These are phyloP conservation scores for Artibeus lituratus DNA, from an alignment of 2,797 vertebrate species.

Conservation along the genomic window DNA sequence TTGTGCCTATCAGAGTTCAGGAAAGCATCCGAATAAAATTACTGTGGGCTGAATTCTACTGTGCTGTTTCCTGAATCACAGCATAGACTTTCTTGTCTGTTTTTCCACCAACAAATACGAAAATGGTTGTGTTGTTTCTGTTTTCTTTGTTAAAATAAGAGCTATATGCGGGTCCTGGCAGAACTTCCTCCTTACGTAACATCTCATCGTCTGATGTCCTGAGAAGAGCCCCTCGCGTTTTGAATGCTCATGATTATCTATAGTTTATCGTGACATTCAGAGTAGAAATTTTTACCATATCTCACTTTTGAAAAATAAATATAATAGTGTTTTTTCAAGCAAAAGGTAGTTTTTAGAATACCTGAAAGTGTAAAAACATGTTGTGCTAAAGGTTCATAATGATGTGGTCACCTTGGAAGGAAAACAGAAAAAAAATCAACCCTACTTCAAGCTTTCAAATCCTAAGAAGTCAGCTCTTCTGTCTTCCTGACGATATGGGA, in stretches of 20 bases:
- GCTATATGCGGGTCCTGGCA: background rate
- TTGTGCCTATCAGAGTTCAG: background rate
- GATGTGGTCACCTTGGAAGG: slow-evolving; percentile 51
- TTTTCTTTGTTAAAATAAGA: slow-evolving; percentile 56
- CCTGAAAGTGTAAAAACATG: background rate
- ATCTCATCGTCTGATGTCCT: slow-evolving; percentile 46
- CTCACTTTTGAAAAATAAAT: slow-evolving; percentile 74
- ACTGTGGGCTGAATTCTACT: background rate
- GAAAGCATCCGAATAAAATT: background rate
- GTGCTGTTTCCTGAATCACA: background rate
- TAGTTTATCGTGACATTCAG: slow-evolving; percentile 56
- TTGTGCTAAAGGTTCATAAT: slow-evolving; percentile 58
- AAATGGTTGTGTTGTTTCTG: slow-evolving; percentile 65
- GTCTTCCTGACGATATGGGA: slow-evolving; percentile 61
- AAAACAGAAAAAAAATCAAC: slow-evolving; percentile 56
- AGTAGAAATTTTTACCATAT: slow-evolving; percentile 48
- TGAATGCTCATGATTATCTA: slow-evolving; percentile 59
- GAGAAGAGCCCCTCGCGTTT: slow-evolving; percentile 28
- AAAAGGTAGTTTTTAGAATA: slow-evolving; percentile 55
- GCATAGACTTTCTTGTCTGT: background rate
- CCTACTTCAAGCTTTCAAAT: slow-evolving; percentile 56
- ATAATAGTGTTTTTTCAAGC: slow-evolving; percentile 48
- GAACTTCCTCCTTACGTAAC: slow-evolving; percentile 47
- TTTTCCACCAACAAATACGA: background rate
- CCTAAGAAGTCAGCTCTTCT: slow-evolving; percentile 39